Evolutionary conservation across 2,113 vertebrate genomes (phyloP).

Genomic region (Podiceps cristatus): DNA sequence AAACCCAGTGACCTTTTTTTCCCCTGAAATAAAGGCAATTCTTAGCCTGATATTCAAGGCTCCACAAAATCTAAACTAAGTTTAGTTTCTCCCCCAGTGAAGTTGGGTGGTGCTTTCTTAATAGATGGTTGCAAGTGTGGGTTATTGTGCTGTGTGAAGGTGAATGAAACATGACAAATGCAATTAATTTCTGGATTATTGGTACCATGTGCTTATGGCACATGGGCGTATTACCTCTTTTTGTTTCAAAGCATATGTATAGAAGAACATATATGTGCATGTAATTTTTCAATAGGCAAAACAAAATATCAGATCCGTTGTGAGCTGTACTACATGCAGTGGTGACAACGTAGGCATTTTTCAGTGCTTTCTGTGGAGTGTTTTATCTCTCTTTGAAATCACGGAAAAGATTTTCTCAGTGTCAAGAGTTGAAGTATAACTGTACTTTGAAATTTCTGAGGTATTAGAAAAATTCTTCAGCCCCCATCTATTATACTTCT

Average conservation of each 20-base stretch:
- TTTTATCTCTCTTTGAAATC: neutral
- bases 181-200: neutral
- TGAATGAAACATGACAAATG: neutral
- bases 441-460: neutral
- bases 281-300: neutral
- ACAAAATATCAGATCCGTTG: neutral
- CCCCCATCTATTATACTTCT: neutral
- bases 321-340: accelerated
- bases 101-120: neutral
- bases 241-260: neutral
- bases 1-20: neutral
- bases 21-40: neutral
- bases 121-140: no score
- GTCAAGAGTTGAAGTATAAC: neutral
- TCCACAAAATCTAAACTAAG: neutral
- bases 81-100: neutral
- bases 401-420: neutral
- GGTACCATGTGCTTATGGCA: neutral
- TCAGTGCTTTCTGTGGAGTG: neutral
- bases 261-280: neutral
- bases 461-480: neutral
- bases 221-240: neutral
- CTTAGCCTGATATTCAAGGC: neutral
- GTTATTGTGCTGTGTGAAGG: neutral
- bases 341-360: neutral